A percentile compares a stretch with the other conserved stretches of the same genome.
phyloP scores from a whole-genome alignment of 1,140 invertebrate species.

The Tachypleus tridentatus region DNA sequence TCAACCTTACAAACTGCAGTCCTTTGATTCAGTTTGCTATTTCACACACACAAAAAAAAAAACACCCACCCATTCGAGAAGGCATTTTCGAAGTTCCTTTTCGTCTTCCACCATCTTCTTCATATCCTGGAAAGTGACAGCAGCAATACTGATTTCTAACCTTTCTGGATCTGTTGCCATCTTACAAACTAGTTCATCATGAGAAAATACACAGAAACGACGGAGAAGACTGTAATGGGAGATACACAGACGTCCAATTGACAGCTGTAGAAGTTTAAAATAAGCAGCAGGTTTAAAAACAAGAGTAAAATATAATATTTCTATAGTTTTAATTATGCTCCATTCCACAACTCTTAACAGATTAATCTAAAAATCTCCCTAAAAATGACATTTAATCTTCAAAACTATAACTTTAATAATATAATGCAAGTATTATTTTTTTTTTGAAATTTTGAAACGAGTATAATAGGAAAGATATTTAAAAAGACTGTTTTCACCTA shows the following conservation, averaged over 20 bases:
- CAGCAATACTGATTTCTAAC: slow-evolving; percentile 72
- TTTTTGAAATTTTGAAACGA: too few species aligned
- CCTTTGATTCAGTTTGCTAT: too few species aligned
- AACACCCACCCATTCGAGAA: slow-evolving; percentile 28
- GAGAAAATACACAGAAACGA: slow-evolving; percentile 94
- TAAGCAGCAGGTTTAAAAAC: background rate
- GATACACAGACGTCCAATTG: slow-evolving; percentile 83
- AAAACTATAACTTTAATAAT: too few species aligned
- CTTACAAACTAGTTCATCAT: slow-evolving; percentile 95
- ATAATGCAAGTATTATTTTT: too few species aligned
- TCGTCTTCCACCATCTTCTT: slow-evolving; percentile 78
- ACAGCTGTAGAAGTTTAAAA: slow-evolving; percentile 36
- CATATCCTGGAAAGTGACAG: slow-evolving; percentile 83
- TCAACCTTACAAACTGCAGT: background rate
- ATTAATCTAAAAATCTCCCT: too few species aligned
- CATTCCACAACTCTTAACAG: too few species aligned
- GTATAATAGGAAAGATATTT: too few species aligned
- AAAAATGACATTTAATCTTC: too few species aligned
- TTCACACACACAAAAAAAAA: background rate
- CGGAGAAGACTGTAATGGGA: slow-evolving; percentile 83
- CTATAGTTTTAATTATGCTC: too few species aligned
- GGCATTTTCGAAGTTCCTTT: slow-evolving; percentile 39
- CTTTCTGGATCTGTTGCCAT: slow-evolving; percentile 81
- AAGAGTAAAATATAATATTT: too few species aligned
- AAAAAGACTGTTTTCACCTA: too few species aligned